Evolutionary conservation across 1,140 invertebrate species (phyloP).

Genomic region (Drosophila burlai): DNA sequence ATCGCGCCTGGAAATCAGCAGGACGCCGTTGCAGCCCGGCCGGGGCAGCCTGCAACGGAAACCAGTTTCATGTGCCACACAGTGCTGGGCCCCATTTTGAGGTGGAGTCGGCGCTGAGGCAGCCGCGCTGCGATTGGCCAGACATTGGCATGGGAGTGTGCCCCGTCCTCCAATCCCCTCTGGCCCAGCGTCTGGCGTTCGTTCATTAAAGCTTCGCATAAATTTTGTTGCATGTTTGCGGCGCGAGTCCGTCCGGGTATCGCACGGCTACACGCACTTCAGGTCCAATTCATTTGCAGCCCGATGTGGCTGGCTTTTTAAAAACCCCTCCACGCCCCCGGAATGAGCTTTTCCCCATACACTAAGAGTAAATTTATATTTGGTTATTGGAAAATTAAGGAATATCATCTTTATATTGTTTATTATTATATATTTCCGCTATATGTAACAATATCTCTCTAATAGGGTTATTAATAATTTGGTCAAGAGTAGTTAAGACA

Average conservation of each 20-base stretch:
- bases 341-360: constrained; percentile 6
- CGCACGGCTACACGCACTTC: constrained; percentile 67
- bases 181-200: constrained; percentile 45
- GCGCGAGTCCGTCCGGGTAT: constrained; percentile 45
- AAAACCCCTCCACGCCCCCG: not conserved
- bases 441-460: not conserved
- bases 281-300: constrained; percentile 78
- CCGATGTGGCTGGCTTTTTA: constrained; percentile 11
- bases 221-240: constrained; percentile 80
- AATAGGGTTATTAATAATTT: not conserved
- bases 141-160: constrained; percentile 12
- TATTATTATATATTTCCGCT: too few species aligned
- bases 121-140: constrained; percentile 64
- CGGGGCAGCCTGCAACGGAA: constrained; percentile 48
- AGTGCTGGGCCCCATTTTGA: constrained; percentile 70
- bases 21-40: constrained; percentile 60
- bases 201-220: constrained; percentile 81
- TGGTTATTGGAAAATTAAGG: not conserved
- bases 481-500: not conserved
- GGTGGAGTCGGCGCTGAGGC: constrained; percentile 67
- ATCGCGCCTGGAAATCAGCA: constrained; percentile 73
- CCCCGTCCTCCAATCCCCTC: not conserved
- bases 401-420: not conserved
- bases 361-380: not conserved
- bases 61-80: constrained; percentile 57